These are phyloP conservation scores for Macroramphosus scolopax DNA, from an alignment of 2,797 vertebrate genomes.

Conservation along the genomic window DNA sequence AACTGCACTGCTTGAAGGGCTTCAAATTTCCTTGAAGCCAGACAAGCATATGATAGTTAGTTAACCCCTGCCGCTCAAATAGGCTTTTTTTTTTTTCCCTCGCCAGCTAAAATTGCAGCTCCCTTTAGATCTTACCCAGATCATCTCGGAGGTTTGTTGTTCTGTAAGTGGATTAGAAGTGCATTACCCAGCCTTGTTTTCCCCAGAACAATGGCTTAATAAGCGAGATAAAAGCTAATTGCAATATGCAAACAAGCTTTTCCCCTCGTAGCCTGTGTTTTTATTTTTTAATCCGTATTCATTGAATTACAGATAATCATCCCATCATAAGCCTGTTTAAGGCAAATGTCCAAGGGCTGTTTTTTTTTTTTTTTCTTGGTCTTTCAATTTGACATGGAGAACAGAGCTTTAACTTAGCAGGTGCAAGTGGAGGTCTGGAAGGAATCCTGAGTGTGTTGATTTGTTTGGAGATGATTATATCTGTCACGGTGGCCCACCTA, in stretches of 20 bases:
- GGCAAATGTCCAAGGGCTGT: slow-evolving; percentile 58
- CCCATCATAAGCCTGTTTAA: slow-evolving; percentile 64
- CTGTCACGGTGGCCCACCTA: slow-evolving; percentile 66
- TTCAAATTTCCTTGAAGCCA: slow-evolving; percentile 75
- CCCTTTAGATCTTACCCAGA: slow-evolving; percentile 67
- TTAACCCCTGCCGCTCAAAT: slow-evolving; percentile 72
- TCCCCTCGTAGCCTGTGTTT: slow-evolving; percentile 48
- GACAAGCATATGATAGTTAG: slow-evolving; percentile 77
- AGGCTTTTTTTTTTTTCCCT: slow-evolving; percentile 59
- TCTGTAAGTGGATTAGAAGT: slow-evolving; percentile 75
- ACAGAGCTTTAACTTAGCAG: slow-evolving; percentile 69
- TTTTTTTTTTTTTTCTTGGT: slow-evolving; percentile 7
- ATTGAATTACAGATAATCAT: slow-evolving; percentile 74
- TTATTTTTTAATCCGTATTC: slow-evolving; percentile 52
- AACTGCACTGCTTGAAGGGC: slow-evolving; percentile 69
- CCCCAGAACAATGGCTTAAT: slow-evolving; percentile 72
- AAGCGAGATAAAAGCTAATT: slow-evolving; percentile 73
- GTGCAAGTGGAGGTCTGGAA: slow-evolving; percentile 74
- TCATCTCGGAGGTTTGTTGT: slow-evolving; percentile 70
- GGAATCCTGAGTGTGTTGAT: slow-evolving; percentile 66
- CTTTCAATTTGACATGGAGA: slow-evolving; percentile 45
- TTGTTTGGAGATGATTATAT: slow-evolving; percentile 75
- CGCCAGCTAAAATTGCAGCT: slow-evolving; percentile 57
- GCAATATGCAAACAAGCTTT: slow-evolving; percentile 70
- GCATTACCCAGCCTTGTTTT: slow-evolving; percentile 69